Evolutionary conservation across 1,140 invertebrate species (phyloP), one percentile per base, ranked within the genome.

Genomic region (Cydia fagiglandana): DNA sequence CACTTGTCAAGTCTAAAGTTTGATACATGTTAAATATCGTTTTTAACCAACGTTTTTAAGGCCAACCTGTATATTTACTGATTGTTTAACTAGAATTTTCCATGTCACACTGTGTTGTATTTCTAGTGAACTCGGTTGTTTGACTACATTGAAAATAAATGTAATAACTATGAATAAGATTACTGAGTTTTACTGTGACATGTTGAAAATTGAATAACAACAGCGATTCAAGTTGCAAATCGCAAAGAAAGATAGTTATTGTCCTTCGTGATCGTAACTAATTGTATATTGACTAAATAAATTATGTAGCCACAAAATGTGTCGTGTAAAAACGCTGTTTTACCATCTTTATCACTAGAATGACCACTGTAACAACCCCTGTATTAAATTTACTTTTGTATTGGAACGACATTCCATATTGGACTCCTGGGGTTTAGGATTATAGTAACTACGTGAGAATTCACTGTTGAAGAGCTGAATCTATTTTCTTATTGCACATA

Each of bases 401-500:
- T 9, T 70, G 66, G 66, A 70, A 70, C 30, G 4, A 70, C 66
- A 70, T 70, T 70, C 66, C 66, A 70, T 10, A 70, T 70, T 70
- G 15, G 30, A 70, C 30, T 38, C 30, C 15, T 7, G 66, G 66
- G 66, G 38, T n/a, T 34, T 68, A 70, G n/a, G n/a, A 34, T 34
- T 66, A 64, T 30, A 4, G 5, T 34, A 70, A 70, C 30, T 70
- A 7, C 15, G 66, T 70, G 66, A 70, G 66, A 70, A 41, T 24
- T 61, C 66, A 70, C 34, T 20, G 66, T 70, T 45, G 45, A 41
- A 41, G 66, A 70, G 66, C 17, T 70, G 28, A 70, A 70, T 70
- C 66, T 70, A 70, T 70, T 70, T 70, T 70, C 66, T 70, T 70
- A 70, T 70, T 70, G 66, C 66, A 70, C 34, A 70, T 38, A n/a